phyloP scores from a whole-genome alignment of 1,140 invertebrate genomes.

The Papilio xuthus region DNA sequence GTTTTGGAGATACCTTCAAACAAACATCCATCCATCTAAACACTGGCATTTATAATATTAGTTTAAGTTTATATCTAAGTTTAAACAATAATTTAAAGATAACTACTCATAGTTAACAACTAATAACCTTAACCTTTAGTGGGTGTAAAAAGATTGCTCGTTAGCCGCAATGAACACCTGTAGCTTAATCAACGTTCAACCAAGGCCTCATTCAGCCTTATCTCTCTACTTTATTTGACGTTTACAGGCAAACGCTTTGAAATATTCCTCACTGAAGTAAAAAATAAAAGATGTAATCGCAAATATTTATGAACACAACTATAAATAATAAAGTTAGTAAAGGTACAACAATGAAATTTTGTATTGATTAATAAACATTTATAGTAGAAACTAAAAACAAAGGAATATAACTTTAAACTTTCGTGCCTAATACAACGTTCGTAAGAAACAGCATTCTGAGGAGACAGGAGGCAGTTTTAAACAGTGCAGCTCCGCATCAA shows the following conservation, averaged over 20 bases:
- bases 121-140: slow-evolving; percentile 8
- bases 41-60: too few species aligned
- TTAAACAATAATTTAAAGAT: background rate
- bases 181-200: slow-evolving; percentile 3
- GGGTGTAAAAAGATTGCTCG: background rate
- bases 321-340: too few species aligned
- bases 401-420: too few species aligned
- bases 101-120: background rate
- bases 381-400: too few species aligned
- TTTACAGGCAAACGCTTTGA: slow-evolving; percentile 9
- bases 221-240: slow-evolving; percentile 13
- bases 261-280: background rate
- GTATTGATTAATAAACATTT: too few species aligned
- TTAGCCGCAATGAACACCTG: background rate
- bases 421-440: too few species aligned
- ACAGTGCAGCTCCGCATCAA: too few species aligned
- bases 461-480: too few species aligned
- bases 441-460: too few species aligned
- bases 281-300: background rate
- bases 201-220: slow-evolving; percentile 1
- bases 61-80: background rate
- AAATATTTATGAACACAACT: background rate
- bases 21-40: background rate
- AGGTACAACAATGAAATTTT: too few species aligned
- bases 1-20: background rate